Conservation (phyloP, 2,113 vertebrate genomes). For the Tiliqua scincoides region DNA sequence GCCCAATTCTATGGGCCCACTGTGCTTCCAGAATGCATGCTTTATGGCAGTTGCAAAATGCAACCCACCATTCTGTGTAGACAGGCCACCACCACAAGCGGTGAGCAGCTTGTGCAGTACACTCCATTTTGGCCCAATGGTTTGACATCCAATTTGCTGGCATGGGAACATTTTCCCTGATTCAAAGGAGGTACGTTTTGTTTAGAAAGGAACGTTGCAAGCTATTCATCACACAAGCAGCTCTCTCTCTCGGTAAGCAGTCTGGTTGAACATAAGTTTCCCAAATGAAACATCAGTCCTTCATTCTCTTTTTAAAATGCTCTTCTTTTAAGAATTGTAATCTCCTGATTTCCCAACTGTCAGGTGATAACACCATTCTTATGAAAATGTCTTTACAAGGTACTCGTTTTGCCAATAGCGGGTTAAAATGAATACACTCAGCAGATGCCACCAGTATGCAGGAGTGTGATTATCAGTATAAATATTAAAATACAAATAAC, state of each 20-base stretch:
- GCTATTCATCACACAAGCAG: not conserved
- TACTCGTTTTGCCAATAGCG: constrained; percentile 66
- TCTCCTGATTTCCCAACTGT: constrained; percentile 54
- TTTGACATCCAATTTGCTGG: not conserved
- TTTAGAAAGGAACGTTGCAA: not conserved
- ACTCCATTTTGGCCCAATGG: too few relatives aligned
- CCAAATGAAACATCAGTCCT: not conserved
- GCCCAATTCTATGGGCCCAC: not conserved
- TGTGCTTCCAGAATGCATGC: too few relatives aligned
- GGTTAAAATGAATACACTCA: constrained; percentile 65
- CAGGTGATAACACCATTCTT: constrained; percentile 66
- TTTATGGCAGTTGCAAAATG: too few relatives aligned
- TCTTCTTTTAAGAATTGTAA: not conserved
- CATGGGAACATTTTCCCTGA: not conserved
- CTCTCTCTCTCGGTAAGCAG: not conserved
- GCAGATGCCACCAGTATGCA: constrained; percentile 58
- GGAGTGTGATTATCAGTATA: constrained; percentile 74
- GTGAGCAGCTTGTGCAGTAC: too few relatives aligned
- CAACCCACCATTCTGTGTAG: too few relatives aligned
- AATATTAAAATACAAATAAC: constrained; percentile 78
- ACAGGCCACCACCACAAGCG: too few relatives aligned
- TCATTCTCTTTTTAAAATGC: not conserved
- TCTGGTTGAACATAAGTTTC: not conserved
- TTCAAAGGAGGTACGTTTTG: not conserved
- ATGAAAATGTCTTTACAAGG: constrained; percentile 66